Conservation (phyloP, 2,797 vertebrate genomes). For the Cryptoblepharus egeriae region DNA sequence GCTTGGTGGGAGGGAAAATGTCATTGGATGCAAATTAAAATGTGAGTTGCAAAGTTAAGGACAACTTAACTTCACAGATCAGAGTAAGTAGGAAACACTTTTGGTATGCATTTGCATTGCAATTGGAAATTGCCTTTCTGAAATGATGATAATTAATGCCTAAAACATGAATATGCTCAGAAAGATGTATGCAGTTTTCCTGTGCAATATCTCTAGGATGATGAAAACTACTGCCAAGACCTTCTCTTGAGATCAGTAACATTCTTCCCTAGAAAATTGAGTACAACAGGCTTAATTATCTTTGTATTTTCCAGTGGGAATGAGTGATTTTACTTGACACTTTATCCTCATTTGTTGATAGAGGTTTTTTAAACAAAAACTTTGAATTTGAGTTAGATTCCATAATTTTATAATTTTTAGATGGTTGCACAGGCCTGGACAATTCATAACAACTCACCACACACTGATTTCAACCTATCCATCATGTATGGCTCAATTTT, state of each 20-base stretch:
- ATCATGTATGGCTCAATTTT: neutral
- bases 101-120: conserved; percentile 40
- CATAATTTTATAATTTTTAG: neutral
- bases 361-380: neutral
- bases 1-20: neutral
- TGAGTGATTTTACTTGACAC: conserved; percentile 27
- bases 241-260: conserved; percentile 29
- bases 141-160: conserved; percentile 37
- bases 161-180: conserved; percentile 39
- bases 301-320: conserved; percentile 31
- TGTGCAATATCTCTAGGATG: conserved; percentile 32
- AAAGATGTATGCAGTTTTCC: conserved; percentile 28
- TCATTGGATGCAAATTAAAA: conserved; percentile 11
- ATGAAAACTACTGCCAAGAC: conserved; percentile 40
- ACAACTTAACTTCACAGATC: conserved; percentile 9
- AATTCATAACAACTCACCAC: neutral
- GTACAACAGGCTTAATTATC: conserved; percentile 35
- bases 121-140: conserved; percentile 32
- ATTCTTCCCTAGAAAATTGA: conserved; percentile 41
- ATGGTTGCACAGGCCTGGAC: neutral
- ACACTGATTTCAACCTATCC: neutral
- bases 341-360: conserved; percentile 22
- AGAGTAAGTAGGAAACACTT: conserved; percentile 3
- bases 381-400: neutral
- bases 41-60: conserved; percentile 1